These are phyloP conservation scores for Sycophila texana DNA, from an alignment of 2,888 invertebrate genomes.

Conservation along the genomic window DNA sequence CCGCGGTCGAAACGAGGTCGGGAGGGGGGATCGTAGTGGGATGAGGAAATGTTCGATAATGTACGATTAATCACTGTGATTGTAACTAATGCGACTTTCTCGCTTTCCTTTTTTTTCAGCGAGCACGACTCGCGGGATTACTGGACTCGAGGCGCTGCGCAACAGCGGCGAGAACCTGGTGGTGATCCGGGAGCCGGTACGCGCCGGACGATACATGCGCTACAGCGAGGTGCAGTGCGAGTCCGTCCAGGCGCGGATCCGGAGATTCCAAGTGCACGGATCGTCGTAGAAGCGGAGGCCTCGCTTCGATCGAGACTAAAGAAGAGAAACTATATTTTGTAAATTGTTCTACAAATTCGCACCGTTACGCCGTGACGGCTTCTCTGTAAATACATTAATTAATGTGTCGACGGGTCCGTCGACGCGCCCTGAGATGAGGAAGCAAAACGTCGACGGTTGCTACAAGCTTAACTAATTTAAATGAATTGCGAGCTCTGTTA, in stretches of 20 bases:
- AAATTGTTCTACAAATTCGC: slow-evolving; percentile 29
- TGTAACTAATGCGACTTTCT: too few species aligned
- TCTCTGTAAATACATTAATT: slow-evolving; percentile 42
- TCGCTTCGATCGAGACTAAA: not conserved
- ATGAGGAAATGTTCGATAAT: too few species aligned
- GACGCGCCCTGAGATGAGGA: slow-evolving; percentile 5
- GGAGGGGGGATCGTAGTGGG: too few species aligned
- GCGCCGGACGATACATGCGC: slow-evolving; percentile 74
- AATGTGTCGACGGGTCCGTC: slow-evolving; percentile 3
- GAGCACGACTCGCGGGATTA: slow-evolving; percentile 63
- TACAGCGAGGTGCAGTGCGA: slow-evolving; percentile 77
- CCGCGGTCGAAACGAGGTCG: too few species aligned
- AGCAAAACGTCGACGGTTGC: slow-evolving; percentile 18
- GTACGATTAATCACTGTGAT: too few species aligned
- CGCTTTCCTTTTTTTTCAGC: slow-evolving; percentile 44
- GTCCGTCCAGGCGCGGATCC: slow-evolving; percentile 76
- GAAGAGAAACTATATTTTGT: slow-evolving; percentile 46
- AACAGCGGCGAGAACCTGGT: slow-evolving; percentile 76
- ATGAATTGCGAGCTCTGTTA: slow-evolving; percentile 18
- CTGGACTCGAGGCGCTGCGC: slow-evolving; percentile 74
- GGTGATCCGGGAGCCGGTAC: slow-evolving; percentile 76
- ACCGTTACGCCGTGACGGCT: slow-evolving; percentile 15
- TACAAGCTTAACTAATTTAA: slow-evolving; percentile 54
- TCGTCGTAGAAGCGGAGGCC: slow-evolving; percentile 44
- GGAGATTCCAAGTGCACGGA: slow-evolving; percentile 74